A percentile compares a stretch with the other conserved stretches of the same genome.
Evolutionary conservation across 2,888 invertebrate genomes (phyloP).

Genomic region (Nephrotoma appendiculata): DNA sequence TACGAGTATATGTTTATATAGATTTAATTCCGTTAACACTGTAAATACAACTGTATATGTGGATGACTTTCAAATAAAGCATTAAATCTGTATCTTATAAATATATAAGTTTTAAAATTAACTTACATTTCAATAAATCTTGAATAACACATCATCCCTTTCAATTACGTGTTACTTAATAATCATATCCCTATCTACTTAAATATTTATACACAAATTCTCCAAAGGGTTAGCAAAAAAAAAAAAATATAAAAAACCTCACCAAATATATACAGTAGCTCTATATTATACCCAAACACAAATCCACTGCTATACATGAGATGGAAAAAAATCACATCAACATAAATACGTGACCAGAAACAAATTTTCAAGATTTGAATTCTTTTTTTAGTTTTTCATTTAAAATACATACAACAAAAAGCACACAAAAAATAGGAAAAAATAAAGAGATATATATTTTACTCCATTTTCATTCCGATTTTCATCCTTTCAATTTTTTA

Average conservation of each 20-base stretch:
- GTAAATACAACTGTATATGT: neutral
- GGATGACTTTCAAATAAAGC: neutral
- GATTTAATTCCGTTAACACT: neutral
- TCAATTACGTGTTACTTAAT: neutral
- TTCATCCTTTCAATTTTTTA: neutral
- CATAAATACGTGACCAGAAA: slow-evolving; percentile 4
- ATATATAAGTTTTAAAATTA: neutral
- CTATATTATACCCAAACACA: neutral
- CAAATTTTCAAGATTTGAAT: slow-evolving; percentile 2
- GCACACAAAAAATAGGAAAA: neutral
- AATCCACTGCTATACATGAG: neutral
- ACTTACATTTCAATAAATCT: neutral
- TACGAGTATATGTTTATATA: neutral
- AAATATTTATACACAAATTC: neutral
- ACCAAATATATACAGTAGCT: neutral
- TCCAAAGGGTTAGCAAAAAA: neutral
- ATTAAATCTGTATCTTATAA: neutral
- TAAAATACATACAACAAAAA: neutral
- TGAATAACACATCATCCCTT: neutral
- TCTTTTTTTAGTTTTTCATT: neutral
- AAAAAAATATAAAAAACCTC: neutral
- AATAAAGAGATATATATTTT: neutral
- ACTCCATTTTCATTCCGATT: neutral
- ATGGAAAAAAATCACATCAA: slow-evolving; percentile 1
- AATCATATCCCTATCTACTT: neutral